Evolutionary conservation across 35 echinoderm and acorn worm genomes (phyloP).

Genomic region (Stichopus chloronotus): DNA sequence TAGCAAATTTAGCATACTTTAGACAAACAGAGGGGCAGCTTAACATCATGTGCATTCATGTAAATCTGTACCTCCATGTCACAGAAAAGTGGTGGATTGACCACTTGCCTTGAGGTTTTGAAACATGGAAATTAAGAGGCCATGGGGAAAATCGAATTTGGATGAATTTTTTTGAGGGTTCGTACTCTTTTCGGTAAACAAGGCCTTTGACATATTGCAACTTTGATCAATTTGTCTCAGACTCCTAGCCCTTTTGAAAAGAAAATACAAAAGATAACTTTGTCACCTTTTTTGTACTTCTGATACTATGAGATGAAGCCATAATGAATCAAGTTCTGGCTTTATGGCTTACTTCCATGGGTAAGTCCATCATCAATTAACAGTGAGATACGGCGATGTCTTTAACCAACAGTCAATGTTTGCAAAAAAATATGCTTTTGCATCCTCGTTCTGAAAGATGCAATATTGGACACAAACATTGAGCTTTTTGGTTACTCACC

Average conservation of each 20-base stretch:
- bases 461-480: not conserved
- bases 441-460: not conserved
- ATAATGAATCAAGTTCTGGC: not conserved
- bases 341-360: not conserved
- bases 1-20: too few relatives aligned
- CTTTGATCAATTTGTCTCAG: not conserved
- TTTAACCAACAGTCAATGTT: not conserved
- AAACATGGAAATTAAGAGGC: too few relatives aligned
- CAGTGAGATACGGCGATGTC: constrained; percentile 18
- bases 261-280: not conserved
- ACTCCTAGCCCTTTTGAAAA: not conserved
- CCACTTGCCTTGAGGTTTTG: too few relatives aligned
- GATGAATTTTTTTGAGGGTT: too few relatives aligned
- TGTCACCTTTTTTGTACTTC: constrained; percentile 1
- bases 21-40: too few relatives aligned
- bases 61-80: too few relatives aligned
- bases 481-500: not conserved
- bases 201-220: not conserved
- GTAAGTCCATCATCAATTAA: not conserved
- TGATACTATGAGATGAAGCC: not conserved
- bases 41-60: too few relatives aligned
- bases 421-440: not conserved
- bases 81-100: too few relatives aligned
- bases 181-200: too few relatives aligned
- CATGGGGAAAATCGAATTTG: too few relatives aligned